A percentile compares a stretch with the other conserved stretches of the same genome.
These are phyloP conservation scores for Phrynocephalus forsythii DNA, from an alignment of 2,797 vertebrate species.

Conservation along the genomic window DNA sequence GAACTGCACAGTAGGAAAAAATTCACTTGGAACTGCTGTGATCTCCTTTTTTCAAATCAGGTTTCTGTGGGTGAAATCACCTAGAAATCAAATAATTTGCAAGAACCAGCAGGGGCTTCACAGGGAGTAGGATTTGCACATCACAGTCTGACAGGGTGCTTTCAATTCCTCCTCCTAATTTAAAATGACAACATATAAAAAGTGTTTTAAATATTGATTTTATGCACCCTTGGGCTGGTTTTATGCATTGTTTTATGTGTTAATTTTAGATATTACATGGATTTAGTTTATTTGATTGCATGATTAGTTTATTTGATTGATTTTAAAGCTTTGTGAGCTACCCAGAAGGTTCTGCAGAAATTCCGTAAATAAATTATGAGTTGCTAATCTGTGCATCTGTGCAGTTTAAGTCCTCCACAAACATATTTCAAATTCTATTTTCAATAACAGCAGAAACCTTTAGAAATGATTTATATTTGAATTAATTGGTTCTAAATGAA, in stretches of 20 bases:
- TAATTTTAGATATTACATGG: background rate
- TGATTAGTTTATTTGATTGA: background rate
- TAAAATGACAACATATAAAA: background rate
- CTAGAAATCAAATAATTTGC: too few relatives aligned
- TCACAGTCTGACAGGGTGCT: too few relatives aligned
- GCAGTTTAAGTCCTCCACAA: background rate
- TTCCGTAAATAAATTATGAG: background rate
- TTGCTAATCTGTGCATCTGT: background rate
- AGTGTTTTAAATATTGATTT: background rate
- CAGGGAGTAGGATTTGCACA: too few relatives aligned
- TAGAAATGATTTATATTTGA: background rate
- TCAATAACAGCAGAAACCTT: background rate
- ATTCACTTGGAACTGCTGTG: too few relatives aligned
- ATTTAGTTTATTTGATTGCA: background rate
- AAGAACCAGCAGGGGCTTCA: too few relatives aligned
- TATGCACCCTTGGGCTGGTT: background rate
- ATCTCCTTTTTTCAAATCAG: too few relatives aligned
- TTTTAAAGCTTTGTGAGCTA: background rate
- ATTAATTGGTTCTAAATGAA: background rate
- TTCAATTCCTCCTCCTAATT: too few relatives aligned
- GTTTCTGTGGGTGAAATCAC: too few relatives aligned
- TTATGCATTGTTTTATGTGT: background rate
- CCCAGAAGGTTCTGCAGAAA: background rate
- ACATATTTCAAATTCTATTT: background rate
- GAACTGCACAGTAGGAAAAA: too few relatives aligned